phyloP scores from a whole-genome alignment of 1,140 invertebrate genomes.

The Philopotamus ludificatus region DNA sequence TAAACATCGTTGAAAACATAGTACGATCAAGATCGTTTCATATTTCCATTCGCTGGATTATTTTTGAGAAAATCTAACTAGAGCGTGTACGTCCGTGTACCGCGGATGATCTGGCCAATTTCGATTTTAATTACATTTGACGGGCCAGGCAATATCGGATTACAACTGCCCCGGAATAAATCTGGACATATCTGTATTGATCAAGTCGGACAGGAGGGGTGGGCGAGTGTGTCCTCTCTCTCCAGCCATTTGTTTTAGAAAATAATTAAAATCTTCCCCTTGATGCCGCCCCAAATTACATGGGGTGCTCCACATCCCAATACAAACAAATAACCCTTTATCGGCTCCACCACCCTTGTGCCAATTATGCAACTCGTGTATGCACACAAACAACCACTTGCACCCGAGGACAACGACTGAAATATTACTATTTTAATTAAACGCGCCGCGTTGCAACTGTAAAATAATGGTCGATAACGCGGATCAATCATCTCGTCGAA shows the following conservation, averaged over 20 bases:
- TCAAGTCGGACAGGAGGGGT: conserved; percentile 13
- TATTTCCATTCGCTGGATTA: no score
- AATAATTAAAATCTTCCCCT: conserved; percentile 43
- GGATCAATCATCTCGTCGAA: no score
- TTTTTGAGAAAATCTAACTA: no score
- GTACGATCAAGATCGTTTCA: no score
- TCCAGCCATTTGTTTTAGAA: conserved; percentile 41
- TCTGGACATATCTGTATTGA: conserved; percentile 33
- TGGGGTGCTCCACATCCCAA: conserved; percentile 13
- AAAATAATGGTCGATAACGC: no score
- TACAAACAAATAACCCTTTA: conserved; percentile 41
- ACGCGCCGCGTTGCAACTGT: no score
- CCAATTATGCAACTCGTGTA: conserved; percentile 29
- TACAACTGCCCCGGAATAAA: conserved; percentile 24
- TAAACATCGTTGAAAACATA: no score
- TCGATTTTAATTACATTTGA: conserved; percentile 8
- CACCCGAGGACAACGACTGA: no score
- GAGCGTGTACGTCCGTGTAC: no score
- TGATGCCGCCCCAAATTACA: conserved; percentile 37
- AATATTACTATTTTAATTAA: no score
- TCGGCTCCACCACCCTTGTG: conserved; percentile 34
- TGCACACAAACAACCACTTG: no score
- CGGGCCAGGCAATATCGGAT: neutral
- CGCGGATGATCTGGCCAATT: no score
- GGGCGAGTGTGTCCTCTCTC: conserved; percentile 6